Base-by-base conservation (phyloP, 2,113 vertebrate genomes). In the Leucosticte australis region DNA sequence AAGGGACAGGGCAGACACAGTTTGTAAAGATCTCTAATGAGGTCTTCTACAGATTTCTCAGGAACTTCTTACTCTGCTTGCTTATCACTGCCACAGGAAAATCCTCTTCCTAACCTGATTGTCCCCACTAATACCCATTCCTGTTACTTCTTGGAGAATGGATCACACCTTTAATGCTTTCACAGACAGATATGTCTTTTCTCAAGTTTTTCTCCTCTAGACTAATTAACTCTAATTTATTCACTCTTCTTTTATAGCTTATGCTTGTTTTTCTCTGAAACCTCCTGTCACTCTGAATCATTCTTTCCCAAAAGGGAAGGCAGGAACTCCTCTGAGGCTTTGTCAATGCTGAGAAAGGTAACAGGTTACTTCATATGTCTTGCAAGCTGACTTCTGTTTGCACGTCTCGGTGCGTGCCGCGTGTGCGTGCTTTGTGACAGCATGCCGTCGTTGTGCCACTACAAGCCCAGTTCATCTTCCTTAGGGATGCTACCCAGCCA, bases 361-460 rank as follows among this genome's bases (percentile, higher is more conserved):
- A n/a, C 1, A 8, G 64, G 77, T 89, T 78, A 59, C 84, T 84
- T 87, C 33, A 31, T 39, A 27, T 46, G 60, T 85, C 77, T 94
- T 81, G 64, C 74, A 70, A 59, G 77, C 55, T 84, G 27, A 77
- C 80, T 91, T 59, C 60, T 84, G 73, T 44, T 96, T 2, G 5
- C 89, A 47, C 1, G 0, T 65, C 80, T 57, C 0, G 0, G 64
- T 22, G 68, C 2, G 5, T 1, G 9, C 37, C 0, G 1, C 0
- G 2, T 10, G 10, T 21, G 70, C 0, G 1, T 44, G 74, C 47
- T 55, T 50, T 0, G 0, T 59, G 89, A 80, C 83, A 84, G 68
- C 42, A 9, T 18, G 53, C 70, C 82, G n/a, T 37, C 69, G 2
- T 2, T 49, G 78, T 90, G 74, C 65, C 70, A 35, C 83, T 76